Conservation (phyloP, 1,140 invertebrate species). For the Pseudoatta argentina region DNA sequence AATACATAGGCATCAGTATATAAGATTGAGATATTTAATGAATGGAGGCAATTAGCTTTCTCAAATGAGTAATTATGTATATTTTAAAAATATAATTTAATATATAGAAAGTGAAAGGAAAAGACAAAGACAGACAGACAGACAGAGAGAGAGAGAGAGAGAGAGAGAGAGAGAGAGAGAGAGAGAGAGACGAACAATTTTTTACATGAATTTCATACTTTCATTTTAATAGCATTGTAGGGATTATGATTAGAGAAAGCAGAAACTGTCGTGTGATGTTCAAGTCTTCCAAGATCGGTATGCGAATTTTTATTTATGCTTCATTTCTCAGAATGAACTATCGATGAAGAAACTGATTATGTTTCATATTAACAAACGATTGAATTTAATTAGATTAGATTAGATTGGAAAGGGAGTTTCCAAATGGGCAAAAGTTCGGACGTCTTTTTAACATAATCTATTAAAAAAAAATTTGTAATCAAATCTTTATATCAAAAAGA, state of each 20-base stretch:
- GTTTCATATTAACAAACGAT: not conserved
- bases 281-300: not conserved
- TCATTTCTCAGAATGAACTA: slow-evolving; percentile 19
- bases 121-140: not conserved
- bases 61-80: not conserved
- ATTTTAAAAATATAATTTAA: slow-evolving; percentile 6
- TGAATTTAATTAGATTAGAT: too few species aligned
- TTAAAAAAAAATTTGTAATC: not conserved
- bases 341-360: not conserved
- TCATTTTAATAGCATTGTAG: not conserved
- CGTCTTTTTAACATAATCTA: not conserved
- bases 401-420: not conserved
- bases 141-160: not conserved
- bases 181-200: not conserved
- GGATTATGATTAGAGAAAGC: not conserved
- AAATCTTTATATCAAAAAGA: not conserved
- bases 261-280: not conserved
- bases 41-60: not conserved
- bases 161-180: not conserved
- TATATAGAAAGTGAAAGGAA: slow-evolving; percentile 1
- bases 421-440: not conserved
- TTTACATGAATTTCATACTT: not conserved
- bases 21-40: not conserved
- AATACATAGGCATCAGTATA: not conserved
- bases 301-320: not conserved